Evolutionary conservation across 1,140 invertebrate species (phyloP), one percentile per base, ranked within the genome.

Genomic region (Trichonephila clavipes): DNA sequence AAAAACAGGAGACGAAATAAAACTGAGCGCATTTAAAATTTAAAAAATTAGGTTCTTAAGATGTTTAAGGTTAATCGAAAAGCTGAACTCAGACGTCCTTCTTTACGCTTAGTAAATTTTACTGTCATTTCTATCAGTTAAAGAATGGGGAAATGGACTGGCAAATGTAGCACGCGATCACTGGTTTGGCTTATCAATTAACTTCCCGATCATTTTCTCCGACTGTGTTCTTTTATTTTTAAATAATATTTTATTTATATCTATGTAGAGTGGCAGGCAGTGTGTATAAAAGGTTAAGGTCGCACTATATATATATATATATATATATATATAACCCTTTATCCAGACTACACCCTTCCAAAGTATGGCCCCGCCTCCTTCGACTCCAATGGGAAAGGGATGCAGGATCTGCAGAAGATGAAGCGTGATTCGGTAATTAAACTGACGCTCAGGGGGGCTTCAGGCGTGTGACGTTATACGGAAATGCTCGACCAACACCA

Each of bases 341-440:
- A 58, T 19, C 62, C 51, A 87, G 91, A 72, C 82, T 61, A 69
- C 82, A 87, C 91, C 91, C 91, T 28, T 51, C 34, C 64, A 59
- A 81, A 85, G 59, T 34, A n/a, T 91, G 59, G 34, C 77, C 40
- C 72, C 90, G 81, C 90, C 90, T 16, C 90, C 81, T 21, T 64
- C 28, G 24, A 16, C 28, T 51, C 51, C 51, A 51, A 51, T 51
- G 2, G 4, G 59, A 77, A 40, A 51, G 28, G 44, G 40, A n/a
- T 44, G 83, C 83, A 86, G 88, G 34, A 89, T 89, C 88, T 72
- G 7, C 12, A 58, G 88, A 87, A 19, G 83, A 69, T 51, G 83
- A 44, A 92, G 91, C 91, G 91, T 92, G 91, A 92, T 92, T 92
- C 91, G 82, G 91, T 92, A 92, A 92, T 92, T 92, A 92, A 92